A percentile compares a stretch with the other conserved stretches of the same genome.
Evolutionary conservation across 2,888 invertebrate species (phyloP).

Genomic region (Sesia apiformis): DNA sequence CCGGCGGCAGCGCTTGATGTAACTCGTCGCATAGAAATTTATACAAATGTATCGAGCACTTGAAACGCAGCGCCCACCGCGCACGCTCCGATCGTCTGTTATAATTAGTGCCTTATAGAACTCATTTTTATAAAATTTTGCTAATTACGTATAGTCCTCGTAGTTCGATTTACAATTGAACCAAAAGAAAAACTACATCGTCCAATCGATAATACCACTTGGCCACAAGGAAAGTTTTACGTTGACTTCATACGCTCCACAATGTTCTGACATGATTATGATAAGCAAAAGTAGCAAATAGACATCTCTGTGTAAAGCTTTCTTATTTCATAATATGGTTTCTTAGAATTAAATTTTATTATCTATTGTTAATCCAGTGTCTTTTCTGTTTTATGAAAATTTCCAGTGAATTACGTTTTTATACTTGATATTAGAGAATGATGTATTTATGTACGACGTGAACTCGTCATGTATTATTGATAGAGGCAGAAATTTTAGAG

Average conservation of each 20-base stretch:
- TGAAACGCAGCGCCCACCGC: too few relatives aligned
- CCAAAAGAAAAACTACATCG: too few relatives aligned
- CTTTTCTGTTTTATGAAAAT: constrained; percentile 11
- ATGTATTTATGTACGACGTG: constrained; percentile 11
- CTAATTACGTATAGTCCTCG: too few relatives aligned
- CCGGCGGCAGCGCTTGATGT: too few relatives aligned
- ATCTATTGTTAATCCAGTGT: background rate
- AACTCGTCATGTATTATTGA: constrained; percentile 14
- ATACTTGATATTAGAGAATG: constrained; percentile 40
- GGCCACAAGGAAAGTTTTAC: too few relatives aligned
- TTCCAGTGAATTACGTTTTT: constrained; percentile 36
- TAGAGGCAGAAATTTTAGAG: constrained; percentile 39
- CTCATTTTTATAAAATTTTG: too few relatives aligned
- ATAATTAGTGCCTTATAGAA: too few relatives aligned
- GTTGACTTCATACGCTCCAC: background rate
- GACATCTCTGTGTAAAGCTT: background rate
- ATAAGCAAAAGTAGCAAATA: background rate
- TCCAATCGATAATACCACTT: too few relatives aligned
- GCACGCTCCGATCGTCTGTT: too few relatives aligned
- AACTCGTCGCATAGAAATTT: too few relatives aligned
- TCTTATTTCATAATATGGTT: background rate
- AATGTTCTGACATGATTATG: background rate
- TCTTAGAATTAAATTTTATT: background rate
- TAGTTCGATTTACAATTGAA: too few relatives aligned
- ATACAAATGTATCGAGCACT: too few relatives aligned